Base-by-base conservation (phyloP, 2,797 vertebrate species). In the Sebastes taczanowskii region DNA sequence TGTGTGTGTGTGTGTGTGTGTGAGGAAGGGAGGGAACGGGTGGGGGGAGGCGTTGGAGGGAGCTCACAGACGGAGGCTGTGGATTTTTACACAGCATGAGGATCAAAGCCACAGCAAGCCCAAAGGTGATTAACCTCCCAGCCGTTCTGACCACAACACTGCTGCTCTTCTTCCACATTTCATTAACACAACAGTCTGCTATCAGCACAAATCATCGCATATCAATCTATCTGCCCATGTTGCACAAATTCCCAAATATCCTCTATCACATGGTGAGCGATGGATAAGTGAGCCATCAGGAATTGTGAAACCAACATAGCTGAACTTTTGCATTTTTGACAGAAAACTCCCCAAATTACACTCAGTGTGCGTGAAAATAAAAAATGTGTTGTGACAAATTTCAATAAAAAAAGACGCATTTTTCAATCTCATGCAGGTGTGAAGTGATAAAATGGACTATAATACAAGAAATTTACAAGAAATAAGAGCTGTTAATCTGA, bases 81-180 rank as follows among this genome's bases (percentile, higher is more conserved):
- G 90, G 91, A 91, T 92, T 90, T 52, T 93, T 88, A 88, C 91
- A 92, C 90, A 94, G 88, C 74, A 35, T 64, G 82, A 88, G 88
- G 90, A 94, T 92, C 86, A 92, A 93, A 93, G 88, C 83, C 88
- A 88, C 86, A 88, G 87, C 85, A 20, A 81, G 81, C 89, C 88
- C 85, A 89, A 90, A 92, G 89, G 91, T 93, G 91, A 93, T 91
- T 93, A 91, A 92, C 89, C 86, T 86, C 85, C 71, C 71, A 80
- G 92, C 67, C 78, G n/a, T 65, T 89, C 76, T 91, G 88, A 91
- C 90, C 88, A 81, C 90, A 84, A 74, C 84, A 49, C 80, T 25
- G 77, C 83, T 70, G 86, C 76, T 86, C 66, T 23, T 72, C 84
- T 65, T 81, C 78, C 73, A 69, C 65, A 78, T 88, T 88, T 82